A percentile compares a stretch with the other conserved stretches of the same genome.
These are phyloP conservation scores for Circaetus cinerascens DNA, from an alignment of 2,113 vertebrate genomes.

Conservation along the genomic window DNA sequence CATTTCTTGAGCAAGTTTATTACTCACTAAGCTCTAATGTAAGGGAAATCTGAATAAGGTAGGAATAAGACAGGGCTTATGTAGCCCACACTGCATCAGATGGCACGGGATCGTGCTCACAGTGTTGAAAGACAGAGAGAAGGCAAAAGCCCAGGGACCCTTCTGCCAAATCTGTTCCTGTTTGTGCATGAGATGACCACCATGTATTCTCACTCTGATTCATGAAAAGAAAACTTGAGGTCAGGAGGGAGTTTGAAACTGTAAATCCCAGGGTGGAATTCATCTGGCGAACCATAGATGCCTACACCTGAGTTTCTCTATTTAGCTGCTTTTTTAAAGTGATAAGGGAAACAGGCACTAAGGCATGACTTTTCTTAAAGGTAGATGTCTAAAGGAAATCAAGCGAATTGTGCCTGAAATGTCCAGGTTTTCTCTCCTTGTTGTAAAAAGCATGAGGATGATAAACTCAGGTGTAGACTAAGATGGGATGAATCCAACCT, in stretches of 20 bases:
- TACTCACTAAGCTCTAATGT: not conserved
- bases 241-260: not conserved
- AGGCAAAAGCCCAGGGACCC: fast-evolving
- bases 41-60: not conserved
- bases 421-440: not conserved
- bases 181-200: not conserved
- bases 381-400: not conserved
- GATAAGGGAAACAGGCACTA: not conserved
- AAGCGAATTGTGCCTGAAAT: not conserved
- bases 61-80: not conserved
- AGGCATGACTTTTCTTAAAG: not conserved
- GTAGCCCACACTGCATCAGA: not conserved
- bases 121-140: not conserved
- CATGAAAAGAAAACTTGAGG: not conserved
- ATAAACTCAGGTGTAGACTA: not conserved
- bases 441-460: not conserved
- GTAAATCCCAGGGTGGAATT: not conserved
- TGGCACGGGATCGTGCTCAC: not conserved
- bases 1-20: not conserved
- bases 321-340: not conserved
- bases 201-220: not conserved
- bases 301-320: not conserved
- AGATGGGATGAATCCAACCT: not conserved
- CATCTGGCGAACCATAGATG: not conserved
- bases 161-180: not conserved